Conservation (phyloP, 2,113 vertebrate species). For the Indri indri region DNA sequence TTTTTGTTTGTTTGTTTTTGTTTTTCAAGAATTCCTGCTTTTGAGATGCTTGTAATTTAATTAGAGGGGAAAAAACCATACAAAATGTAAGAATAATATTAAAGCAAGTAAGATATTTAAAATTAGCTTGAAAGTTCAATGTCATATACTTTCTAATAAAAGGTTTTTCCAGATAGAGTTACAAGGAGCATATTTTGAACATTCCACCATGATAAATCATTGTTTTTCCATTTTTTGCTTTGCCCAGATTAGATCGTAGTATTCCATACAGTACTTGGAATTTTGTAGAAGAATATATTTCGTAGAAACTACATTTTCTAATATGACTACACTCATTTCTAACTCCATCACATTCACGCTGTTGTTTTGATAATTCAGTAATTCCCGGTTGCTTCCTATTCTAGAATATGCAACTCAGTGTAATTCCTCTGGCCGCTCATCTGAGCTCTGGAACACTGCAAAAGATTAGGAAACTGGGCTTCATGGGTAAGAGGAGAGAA, state of each 20-base stretch:
- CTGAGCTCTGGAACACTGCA: neutral
- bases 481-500: neutral
- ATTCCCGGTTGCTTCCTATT: neutral
- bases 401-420: neutral
- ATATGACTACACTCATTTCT: neutral
- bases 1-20: neutral
- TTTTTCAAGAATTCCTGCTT: constrained; percentile 17
- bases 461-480: neutral
- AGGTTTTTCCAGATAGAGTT: neutral
- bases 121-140: neutral
- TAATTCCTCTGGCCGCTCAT: neutral
- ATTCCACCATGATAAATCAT: neutral
- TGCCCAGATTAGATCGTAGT: neutral
- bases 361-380: neutral
- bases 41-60: neutral
- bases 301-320: neutral
- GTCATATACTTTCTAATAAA: neutral
- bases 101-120: neutral
- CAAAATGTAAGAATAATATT: neutral
- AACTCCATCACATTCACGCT: neutral
- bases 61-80: neutral
- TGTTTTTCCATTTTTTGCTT: neutral
- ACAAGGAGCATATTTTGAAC: neutral
- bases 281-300: neutral
- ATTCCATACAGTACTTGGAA: neutral